Evolutionary conservation across 2,888 invertebrate genomes (phyloP).

Genomic region (Pharmacophagus antenor): DNA sequence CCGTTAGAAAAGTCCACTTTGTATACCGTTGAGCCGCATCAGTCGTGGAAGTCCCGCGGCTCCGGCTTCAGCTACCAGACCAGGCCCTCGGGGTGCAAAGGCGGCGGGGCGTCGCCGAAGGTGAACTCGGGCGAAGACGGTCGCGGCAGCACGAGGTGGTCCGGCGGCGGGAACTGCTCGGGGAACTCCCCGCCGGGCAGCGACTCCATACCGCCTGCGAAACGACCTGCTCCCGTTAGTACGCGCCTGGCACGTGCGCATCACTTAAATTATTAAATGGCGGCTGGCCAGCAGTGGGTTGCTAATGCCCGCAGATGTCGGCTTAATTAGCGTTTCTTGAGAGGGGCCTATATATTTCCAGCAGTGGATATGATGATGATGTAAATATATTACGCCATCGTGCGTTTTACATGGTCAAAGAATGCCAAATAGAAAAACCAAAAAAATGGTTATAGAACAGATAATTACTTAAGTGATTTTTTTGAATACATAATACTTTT

Average conservation of each 20-base stretch:
- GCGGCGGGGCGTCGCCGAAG: slow-evolving; percentile 76
- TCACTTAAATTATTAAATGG: not conserved
- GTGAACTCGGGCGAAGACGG: slow-evolving; percentile 89
- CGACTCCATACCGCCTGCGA: slow-evolving; percentile 85
- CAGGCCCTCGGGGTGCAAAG: slow-evolving; percentile 75
- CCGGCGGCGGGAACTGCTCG: slow-evolving; percentile 82
- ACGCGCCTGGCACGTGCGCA: slow-evolving; percentile 37
- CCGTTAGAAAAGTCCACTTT: slow-evolving; percentile 65
- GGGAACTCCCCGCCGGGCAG: slow-evolving; percentile 74
- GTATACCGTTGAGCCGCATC: slow-evolving; percentile 78
- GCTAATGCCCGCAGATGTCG: too few relatives aligned
- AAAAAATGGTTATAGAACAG: too few relatives aligned
- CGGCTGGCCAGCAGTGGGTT: too few relatives aligned
- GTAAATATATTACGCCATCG: too few relatives aligned
- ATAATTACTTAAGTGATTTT: too few relatives aligned
- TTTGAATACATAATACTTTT: too few relatives aligned
- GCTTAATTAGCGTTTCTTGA: too few relatives aligned
- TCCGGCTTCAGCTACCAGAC: slow-evolving; percentile 82
- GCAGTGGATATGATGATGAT: too few relatives aligned
- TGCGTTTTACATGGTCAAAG: too few relatives aligned
- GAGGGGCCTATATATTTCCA: too few relatives aligned
- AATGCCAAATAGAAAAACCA: too few relatives aligned
- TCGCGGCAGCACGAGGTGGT: slow-evolving; percentile 85
- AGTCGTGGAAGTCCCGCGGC: slow-evolving; percentile 81
- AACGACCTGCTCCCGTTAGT: slow-evolving; percentile 87